Percentiles rank a stretch among this genome's conserved stretches.
phyloP scores from a whole-genome alignment of 2,113 vertebrate species.

The Pimephales promelas region DNA sequence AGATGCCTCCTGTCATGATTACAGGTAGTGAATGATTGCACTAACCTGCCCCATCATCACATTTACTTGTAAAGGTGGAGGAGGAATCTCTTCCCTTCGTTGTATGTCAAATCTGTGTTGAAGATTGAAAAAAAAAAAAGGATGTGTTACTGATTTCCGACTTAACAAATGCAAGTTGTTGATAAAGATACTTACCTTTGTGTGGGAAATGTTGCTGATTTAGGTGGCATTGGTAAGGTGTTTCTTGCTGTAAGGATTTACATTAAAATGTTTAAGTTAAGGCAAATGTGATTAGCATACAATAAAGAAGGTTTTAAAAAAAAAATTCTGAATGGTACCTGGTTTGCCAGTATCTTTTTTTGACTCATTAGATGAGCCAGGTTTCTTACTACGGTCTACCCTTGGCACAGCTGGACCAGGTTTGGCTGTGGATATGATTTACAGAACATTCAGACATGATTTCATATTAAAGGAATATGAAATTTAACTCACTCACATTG shows the following conservation, averaged over 20 bases:
- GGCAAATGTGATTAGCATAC: neutral
- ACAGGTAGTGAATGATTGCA: neutral
- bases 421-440: neutral
- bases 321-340: neutral
- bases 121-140: neutral
- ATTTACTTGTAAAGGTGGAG: slow-evolving; percentile 12
- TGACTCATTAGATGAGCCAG: slow-evolving; percentile 40
- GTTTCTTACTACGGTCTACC: slow-evolving; percentile 83
- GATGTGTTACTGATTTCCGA: neutral
- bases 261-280: neutral
- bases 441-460: neutral
- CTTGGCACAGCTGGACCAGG: slow-evolving; percentile 72
- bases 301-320: neutral
- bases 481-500: slow-evolving; percentile 10
- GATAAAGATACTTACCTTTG: neutral
- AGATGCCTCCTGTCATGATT: neutral
- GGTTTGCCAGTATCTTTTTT: neutral
- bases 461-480: neutral
- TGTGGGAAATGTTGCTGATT: neutral
- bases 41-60: slow-evolving; percentile 10
- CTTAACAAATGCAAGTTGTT: neutral
- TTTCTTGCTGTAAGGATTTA: neutral
- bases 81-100: neutral
- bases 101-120: neutral
- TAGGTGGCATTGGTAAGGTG: neutral